phyloP scores from a whole-genome alignment of 2,113 vertebrate species.

The Cyanoderma ruficeps region DNA sequence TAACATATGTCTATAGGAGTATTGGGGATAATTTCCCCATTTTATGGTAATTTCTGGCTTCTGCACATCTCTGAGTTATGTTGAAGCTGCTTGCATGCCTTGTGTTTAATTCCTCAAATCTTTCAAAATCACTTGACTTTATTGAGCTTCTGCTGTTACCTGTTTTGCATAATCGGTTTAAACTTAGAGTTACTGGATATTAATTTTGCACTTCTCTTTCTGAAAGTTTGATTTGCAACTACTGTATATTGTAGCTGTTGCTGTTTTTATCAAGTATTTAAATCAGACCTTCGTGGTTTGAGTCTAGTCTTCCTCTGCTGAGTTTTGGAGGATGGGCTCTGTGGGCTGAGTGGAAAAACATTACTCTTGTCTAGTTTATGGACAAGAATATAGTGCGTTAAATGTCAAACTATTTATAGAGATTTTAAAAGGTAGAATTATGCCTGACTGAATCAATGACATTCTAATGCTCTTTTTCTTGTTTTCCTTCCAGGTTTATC shows the following conservation, averaged over 20 bases:
- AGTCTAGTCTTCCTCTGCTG: not conserved
- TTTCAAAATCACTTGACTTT: not conserved
- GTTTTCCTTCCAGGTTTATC: slow-evolving; percentile 81
- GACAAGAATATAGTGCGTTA: not conserved
- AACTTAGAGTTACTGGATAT: not conserved
- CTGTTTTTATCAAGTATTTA: not conserved
- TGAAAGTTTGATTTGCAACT: not conserved
- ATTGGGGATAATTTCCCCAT: not conserved
- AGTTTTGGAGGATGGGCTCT: not conserved
- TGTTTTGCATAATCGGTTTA: not conserved
- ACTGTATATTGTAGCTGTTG: not conserved
- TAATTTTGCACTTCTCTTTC: not conserved
- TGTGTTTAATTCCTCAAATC: not conserved
- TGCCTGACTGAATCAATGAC: not conserved
- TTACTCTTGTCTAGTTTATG: not conserved
- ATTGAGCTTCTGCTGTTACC: not conserved
- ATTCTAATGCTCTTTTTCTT: not conserved
- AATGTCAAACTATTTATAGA: not conserved
- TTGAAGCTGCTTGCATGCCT: not conserved
- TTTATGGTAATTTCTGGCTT: not conserved
- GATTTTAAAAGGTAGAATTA: not conserved
- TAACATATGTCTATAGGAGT: not conserved
- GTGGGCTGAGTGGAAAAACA: not conserved
- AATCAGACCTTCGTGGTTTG: not conserved
- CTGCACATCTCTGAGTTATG: not conserved